Conservation (phyloP, 2,888 invertebrate species). For the Nemotelus nigrinus region DNA sequence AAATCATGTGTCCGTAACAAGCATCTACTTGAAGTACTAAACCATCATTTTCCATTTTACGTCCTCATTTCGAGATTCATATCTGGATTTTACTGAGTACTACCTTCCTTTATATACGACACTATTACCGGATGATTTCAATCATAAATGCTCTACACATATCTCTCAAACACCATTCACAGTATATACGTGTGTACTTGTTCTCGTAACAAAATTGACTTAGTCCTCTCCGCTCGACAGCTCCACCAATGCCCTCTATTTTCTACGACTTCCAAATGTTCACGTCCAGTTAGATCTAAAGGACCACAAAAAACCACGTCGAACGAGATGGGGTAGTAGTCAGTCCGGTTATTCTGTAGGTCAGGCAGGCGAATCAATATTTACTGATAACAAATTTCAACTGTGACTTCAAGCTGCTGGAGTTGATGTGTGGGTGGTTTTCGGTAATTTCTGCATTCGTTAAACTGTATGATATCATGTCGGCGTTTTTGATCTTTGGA, state of each 20-base stretch:
- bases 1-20: conserved; percentile 18
- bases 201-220: background rate
- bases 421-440: background rate
- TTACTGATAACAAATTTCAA: conserved; percentile 30
- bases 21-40: conserved; percentile 3
- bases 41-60: conserved; percentile 28
- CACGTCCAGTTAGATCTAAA: background rate
- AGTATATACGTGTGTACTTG: background rate
- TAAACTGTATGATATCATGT: too few species aligned
- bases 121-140: conserved; percentile 26
- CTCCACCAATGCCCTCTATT: background rate
- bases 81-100: conserved; percentile 35
- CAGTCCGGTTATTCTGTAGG: conserved; percentile 27
- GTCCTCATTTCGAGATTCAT: conserved; percentile 32
- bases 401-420: background rate
- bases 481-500: too few species aligned
- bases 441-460: too few species aligned
- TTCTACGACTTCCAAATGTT: background rate
- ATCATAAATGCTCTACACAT: conserved; percentile 26
- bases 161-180: background rate
- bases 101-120: conserved; percentile 34
- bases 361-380: conserved; percentile 31
- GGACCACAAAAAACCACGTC: background rate
- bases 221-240: background rate
- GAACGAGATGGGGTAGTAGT: background rate